Evolutionary conservation across 2,888 invertebrate genomes (phyloP), one percentile per base, ranked within the genome.

Genomic region (Lissonota sp.): DNA sequence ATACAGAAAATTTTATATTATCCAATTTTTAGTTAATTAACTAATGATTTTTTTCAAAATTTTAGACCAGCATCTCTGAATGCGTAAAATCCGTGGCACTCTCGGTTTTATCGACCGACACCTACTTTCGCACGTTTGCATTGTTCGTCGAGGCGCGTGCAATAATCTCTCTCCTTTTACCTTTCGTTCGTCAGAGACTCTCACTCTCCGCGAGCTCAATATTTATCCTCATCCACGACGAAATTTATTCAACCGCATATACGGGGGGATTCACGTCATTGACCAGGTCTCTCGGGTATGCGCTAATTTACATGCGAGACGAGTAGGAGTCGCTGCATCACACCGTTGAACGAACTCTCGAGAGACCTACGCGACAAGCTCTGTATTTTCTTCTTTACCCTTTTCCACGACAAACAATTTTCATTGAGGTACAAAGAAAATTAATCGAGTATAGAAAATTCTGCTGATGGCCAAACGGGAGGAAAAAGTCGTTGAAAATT

Each of bases 131-230:
- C 75, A 80, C 66, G 66, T 58, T 40, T 71, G 26, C 75, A 80
- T 80, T 80, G 79, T 80, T 75, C 75, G 75, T 64, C 74, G 74
- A 74, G 55, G 66, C 75, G 60, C 70, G 58, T 66, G 70, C 60
- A 49, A 14, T 12, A 51, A n/a, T 62, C 60, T 51, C 14, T 60
- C 49, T 12, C 10, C 46, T 60, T 42, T 71, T 42, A 10, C 40
- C 16, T 51, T 40, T 8, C 60, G 14, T 71, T 40, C 37, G 49
- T 71, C 60, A 49, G 39, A 49, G 39, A 49, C 51, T 40, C 40
- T 14, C 49, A 49, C 40, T 40, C 57, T 26, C 57, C 26, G 10
- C 55, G 42, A 39, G 57, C 44, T 60, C 70, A 60, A 60, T 70
- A 51, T 70, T 63, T 58, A 70, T 70, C 49, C 51, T n/a, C 44